Evolutionary conservation across 2,113 vertebrate genomes (phyloP).

Genomic region (Actinemys pallida): DNA sequence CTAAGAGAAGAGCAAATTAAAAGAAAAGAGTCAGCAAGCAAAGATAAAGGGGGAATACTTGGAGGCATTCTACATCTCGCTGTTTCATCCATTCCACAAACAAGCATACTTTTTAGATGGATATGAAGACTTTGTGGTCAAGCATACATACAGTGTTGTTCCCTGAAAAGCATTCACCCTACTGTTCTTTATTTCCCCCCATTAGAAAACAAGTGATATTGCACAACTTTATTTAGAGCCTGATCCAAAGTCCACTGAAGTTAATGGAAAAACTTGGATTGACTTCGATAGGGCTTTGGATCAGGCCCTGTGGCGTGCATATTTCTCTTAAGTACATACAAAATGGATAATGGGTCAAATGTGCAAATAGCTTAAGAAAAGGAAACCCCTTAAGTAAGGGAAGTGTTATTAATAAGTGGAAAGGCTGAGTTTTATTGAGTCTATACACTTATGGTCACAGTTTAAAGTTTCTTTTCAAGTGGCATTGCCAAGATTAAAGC

Average conservation of each 20-base stretch:
- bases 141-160: accelerated
- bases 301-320: background rate
- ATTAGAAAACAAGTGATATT: background rate
- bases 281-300: background rate
- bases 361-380: constrained; percentile 49
- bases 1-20: background rate
- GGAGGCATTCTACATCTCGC: background rate
- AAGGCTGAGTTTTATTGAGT: constrained; percentile 55
- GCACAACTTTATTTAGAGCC: background rate
- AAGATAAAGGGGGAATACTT: background rate
- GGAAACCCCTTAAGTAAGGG: constrained; percentile 42
- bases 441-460: constrained; percentile 34
- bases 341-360: background rate
- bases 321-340: background rate
- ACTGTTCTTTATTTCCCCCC: background rate
- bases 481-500: constrained; percentile 60
- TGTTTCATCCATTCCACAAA: background rate
- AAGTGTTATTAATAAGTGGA: constrained; percentile 47
- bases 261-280: background rate
- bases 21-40: background rate
- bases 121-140: background rate
- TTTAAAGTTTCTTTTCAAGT: constrained; percentile 68
- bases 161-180: background rate
- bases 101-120: background rate
- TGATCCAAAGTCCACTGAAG: background rate